Conservation (phyloP, 2,888 invertebrate species). For the Charanyca ferruginea region DNA sequence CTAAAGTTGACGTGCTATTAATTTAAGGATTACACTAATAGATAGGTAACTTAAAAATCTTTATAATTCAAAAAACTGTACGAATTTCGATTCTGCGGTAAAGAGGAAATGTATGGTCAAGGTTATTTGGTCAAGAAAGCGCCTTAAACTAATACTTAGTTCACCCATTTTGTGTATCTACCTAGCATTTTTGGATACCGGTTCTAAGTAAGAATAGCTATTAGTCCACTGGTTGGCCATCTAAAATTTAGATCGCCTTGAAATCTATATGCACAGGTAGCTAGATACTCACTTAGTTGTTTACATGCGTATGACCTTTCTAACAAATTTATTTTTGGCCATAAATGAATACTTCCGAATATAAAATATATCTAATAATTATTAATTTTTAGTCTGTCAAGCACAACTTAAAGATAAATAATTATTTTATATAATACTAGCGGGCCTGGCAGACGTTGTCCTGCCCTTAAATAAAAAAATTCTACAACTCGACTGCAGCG, state of each 20-base stretch:
- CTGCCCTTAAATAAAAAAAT: too few species aligned
- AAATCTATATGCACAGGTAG: slow-evolving; percentile 4
- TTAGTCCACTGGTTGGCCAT: slow-evolving; percentile 21
- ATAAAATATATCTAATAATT: not conserved
- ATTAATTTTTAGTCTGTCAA: not conserved
- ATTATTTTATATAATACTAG: too few species aligned
- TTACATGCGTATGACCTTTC: slow-evolving; percentile 10
- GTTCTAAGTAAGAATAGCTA: slow-evolving; percentile 10
- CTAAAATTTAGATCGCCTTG: slow-evolving; percentile 37
- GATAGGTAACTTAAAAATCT: too few species aligned
- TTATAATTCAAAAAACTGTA: too few species aligned
- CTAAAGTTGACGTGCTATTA: too few species aligned
- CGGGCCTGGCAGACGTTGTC: too few species aligned
- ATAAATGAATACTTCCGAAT: not conserved
- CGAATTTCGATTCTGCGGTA: too few species aligned
- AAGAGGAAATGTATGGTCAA: too few species aligned
- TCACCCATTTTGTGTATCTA: not conserved
- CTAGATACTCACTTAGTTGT: slow-evolving; percentile 2
- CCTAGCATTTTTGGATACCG: not conserved
- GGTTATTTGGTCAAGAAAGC: too few species aligned
- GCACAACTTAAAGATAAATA: not conserved
- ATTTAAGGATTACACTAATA: too few species aligned
- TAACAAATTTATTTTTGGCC: not conserved
- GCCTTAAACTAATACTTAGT: too few species aligned
- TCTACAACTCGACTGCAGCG: too few species aligned